phyloP scores from a whole-genome alignment of 2,888 invertebrate species.

The Melanotus villosus region DNA sequence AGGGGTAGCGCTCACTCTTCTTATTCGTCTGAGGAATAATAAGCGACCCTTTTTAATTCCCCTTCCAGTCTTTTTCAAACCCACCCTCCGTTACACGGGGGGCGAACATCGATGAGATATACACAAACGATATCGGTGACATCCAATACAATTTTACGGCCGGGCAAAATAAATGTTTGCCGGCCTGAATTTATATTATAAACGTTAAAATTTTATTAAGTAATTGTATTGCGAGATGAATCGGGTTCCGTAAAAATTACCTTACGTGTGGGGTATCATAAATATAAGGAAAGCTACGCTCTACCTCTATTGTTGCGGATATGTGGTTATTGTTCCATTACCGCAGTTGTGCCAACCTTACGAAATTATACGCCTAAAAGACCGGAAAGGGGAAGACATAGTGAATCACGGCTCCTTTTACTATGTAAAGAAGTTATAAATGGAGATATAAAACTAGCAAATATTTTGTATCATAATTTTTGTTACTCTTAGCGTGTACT shows the following conservation, averaged over 20 bases:
- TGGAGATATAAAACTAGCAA: no score
- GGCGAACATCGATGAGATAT: slow-evolving; percentile 19
- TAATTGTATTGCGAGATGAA: no score
- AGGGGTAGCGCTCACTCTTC: slow-evolving; percentile 45
- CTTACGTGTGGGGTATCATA: slow-evolving; percentile 16
- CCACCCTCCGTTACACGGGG: slow-evolving; percentile 30
- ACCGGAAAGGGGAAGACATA: slow-evolving; percentile 48
- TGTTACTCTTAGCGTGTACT: no score
- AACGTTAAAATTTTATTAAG: no score
- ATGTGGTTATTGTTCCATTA: slow-evolving; percentile 61
- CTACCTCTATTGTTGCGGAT: slow-evolving; percentile 62
- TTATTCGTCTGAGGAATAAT: slow-evolving; percentile 50
- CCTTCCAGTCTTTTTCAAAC: slow-evolving; percentile 39
- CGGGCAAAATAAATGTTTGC: no score
- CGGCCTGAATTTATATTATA: no score
- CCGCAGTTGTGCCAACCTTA: slow-evolving; percentile 60
- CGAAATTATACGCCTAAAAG: slow-evolving; percentile 54
- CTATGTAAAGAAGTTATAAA: slow-evolving; percentile 25
- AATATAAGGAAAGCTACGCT: slow-evolving; percentile 43
- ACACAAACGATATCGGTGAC: slow-evolving; percentile 17
- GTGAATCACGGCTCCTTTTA: slow-evolving; percentile 37
- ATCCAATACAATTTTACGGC: slow-evolving; percentile 24
- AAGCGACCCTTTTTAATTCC: slow-evolving; percentile 47
- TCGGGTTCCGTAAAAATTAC: neutral
- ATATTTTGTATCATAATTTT: no score